A percentile compares a stretch with the other conserved stretches of the same genome.
phyloP scores from a whole-genome alignment of 2,113 vertebrate genomes.

The Macrotus californicus region DNA sequence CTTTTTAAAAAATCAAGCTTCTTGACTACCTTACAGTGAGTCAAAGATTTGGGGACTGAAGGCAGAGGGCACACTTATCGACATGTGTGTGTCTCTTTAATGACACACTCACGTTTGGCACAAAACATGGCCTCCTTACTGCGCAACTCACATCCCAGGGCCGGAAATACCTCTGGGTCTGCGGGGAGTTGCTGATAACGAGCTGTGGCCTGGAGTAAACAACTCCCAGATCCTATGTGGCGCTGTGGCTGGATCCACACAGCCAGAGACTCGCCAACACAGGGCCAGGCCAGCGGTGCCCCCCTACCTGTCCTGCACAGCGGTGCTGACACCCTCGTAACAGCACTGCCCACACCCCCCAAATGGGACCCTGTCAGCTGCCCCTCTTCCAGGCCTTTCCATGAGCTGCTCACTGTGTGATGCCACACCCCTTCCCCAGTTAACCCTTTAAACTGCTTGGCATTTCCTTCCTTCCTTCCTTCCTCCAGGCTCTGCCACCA shows the following conservation, averaged over 20 bases:
- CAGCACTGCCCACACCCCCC: background rate
- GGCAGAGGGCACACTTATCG: background rate
- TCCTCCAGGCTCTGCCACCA: rapidly evolving
- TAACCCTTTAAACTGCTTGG: background rate
- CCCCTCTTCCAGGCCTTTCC: background rate
- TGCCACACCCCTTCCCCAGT: background rate
- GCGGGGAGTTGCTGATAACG: background rate
- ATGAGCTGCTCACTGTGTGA: background rate
- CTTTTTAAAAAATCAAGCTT: background rate
- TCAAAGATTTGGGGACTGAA: background rate
- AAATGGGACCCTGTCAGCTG: background rate
- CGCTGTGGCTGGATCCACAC: background rate
- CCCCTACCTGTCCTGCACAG: background rate
- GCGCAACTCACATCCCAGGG: background rate
- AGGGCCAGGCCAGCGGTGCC: background rate
- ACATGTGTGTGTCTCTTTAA: background rate
- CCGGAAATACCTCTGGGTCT: background rate
- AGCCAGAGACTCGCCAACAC: background rate
- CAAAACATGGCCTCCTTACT: background rate
- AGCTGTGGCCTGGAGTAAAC: background rate
- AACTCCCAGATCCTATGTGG: background rate
- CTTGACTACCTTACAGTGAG: background rate
- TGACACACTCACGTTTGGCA: background rate
- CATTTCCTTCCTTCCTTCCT: background rate
- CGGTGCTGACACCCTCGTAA: rapidly evolving